Percentiles rank a stretch among this genome's conserved stretches.
Evolutionary conservation across 2,797 vertebrate species (phyloP).

Genomic region (Sebastes minor): DNA sequence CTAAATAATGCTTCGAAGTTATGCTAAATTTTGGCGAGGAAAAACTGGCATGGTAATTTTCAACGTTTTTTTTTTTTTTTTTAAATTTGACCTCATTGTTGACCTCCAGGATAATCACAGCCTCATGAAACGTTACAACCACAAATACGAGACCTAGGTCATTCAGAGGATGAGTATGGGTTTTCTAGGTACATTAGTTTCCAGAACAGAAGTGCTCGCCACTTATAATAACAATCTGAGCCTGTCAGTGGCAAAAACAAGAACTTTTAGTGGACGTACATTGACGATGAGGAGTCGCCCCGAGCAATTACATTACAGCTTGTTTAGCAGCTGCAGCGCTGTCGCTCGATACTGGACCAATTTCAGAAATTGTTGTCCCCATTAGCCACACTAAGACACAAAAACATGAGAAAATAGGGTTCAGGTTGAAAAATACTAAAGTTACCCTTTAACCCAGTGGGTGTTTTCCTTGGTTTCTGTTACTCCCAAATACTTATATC

Average conservation of each 20-base stretch:
- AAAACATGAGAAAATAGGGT: not conserved
- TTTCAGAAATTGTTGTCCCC: not conserved
- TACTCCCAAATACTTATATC: not conserved
- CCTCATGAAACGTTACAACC: too few relatives aligned
- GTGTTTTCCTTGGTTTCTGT: not conserved
- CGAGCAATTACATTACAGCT: not conserved
- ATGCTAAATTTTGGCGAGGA: too few relatives aligned
- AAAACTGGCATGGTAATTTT: too few relatives aligned
- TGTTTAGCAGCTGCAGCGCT: not conserved
- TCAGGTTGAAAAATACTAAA: not conserved
- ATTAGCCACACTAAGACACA: not conserved
- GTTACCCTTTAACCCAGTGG: not conserved
- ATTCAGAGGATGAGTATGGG: too few relatives aligned
- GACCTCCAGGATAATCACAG: too few relatives aligned
- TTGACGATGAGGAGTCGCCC: not conserved
- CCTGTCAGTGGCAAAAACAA: not conserved
- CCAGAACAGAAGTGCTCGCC: too few relatives aligned
- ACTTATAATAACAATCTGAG: not conserved
- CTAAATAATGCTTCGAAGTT: too few relatives aligned
- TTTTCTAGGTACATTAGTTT: too few relatives aligned
- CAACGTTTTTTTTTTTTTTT: too few relatives aligned
- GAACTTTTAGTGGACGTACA: not conserved
- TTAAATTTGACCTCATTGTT: too few relatives aligned
- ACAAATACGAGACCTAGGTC: too few relatives aligned
- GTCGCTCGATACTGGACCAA: not conserved